A percentile compares a stretch with the other conserved stretches of the same genome.
Conservation (phyloP, 1,140 invertebrate species). For the Pseudomyrmex pallidus region DNA sequence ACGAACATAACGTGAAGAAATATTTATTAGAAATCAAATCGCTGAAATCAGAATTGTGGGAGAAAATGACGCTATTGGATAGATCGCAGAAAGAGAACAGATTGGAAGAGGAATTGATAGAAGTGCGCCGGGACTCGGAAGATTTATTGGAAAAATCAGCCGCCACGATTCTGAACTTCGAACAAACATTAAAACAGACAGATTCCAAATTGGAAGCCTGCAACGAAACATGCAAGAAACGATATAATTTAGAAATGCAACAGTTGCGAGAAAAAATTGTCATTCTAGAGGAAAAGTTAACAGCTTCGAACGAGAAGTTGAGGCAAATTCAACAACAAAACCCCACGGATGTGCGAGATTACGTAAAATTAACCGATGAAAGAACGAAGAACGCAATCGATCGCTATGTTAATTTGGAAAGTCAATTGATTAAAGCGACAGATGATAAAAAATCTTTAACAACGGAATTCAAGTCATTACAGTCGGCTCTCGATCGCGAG, state of each 20-base stretch:
- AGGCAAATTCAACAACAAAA: constrained; percentile 70
- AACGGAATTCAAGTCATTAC: constrained; percentile 75
- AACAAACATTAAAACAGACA: constrained; percentile 85
- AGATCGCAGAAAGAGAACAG: constrained; percentile 84
- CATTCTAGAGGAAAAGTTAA: constrained; percentile 74
- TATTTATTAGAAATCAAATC: constrained; percentile 81
- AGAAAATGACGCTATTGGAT: constrained; percentile 77
- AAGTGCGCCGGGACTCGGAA: constrained; percentile 80
- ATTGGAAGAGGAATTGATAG: constrained; percentile 85
- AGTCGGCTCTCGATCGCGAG: constrained; percentile 79
- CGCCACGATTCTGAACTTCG: constrained; percentile 83
- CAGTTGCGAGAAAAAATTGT: constrained; percentile 74
- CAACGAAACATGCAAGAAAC: constrained; percentile 81
- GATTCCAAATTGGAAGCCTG: constrained; percentile 71
- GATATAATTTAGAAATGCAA: constrained; percentile 79
- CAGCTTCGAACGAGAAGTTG: constrained; percentile 71
- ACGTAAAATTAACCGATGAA: constrained; percentile 74
- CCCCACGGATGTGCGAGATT: constrained; percentile 68
- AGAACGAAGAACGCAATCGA: constrained; percentile 76
- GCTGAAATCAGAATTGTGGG: constrained; percentile 79
- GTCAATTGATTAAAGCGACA: constrained; percentile 72
- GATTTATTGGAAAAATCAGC: constrained; percentile 80
- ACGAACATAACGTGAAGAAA: constrained; percentile 76
- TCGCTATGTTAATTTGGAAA: constrained; percentile 78
- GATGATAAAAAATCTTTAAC: constrained; percentile 78